Evolutionary conservation across 1,140 invertebrate species (phyloP).

Genomic region (Paracyclopina nana): DNA sequence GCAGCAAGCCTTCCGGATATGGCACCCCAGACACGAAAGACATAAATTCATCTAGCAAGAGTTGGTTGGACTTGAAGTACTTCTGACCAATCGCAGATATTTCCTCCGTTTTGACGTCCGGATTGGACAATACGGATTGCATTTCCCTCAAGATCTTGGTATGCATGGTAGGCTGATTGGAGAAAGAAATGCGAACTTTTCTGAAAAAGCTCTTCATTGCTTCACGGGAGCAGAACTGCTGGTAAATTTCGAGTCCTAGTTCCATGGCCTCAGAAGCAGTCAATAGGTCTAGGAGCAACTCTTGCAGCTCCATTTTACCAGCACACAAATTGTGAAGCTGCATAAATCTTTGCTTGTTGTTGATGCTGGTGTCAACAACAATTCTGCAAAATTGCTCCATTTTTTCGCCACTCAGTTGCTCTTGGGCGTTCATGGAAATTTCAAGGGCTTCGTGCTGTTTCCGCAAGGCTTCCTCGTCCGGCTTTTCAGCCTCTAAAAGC

Average conservation of each 20-base stretch:
- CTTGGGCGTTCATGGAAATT: neutral
- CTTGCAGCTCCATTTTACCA: slow-evolving; percentile 1
- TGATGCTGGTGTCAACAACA: too few species aligned
- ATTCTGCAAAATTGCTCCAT: too few species aligned
- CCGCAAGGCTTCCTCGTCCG: neutral
- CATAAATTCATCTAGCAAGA: neutral
- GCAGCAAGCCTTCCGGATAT: neutral
- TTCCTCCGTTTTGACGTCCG: neutral
- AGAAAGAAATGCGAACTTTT: neutral
- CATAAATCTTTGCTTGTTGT: slow-evolving; percentile 7
- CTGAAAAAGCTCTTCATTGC: slow-evolving; percentile 1
- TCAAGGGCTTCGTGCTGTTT: neutral
- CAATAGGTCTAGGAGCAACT: slow-evolving; percentile 5
- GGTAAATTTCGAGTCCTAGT: neutral
- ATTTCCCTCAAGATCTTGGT: neutral
- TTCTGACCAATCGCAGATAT: neutral
- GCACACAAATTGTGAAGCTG: neutral
- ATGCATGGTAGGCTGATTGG: neutral
- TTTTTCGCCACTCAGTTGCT: too few species aligned
- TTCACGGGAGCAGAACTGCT: neutral
- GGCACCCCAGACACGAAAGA: slow-evolving; percentile 2
- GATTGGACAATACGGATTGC: neutral
- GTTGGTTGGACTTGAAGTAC: neutral
- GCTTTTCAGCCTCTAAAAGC: neutral
- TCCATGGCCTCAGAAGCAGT: neutral